Base-by-base conservation (phyloP, 2,888 invertebrate species). In the Poecilobothrus nobilitatus region DNA sequence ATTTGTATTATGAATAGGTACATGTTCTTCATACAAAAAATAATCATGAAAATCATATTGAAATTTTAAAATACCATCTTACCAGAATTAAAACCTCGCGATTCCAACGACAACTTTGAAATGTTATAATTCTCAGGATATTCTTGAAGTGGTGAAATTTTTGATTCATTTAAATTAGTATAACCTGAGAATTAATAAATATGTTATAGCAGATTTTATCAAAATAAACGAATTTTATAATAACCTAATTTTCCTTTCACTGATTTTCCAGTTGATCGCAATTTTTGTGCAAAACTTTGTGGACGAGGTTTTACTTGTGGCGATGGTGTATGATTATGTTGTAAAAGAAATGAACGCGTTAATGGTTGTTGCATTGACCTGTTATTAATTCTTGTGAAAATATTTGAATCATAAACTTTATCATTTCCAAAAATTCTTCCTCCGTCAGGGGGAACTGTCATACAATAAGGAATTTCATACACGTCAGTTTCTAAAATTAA, bases 211-310 rank as follows among this genome's bases (percentile, higher is more conserved):
- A n/a, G n/a, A n/a, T n/a, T n/a, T n/a, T n/a, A n/a, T n/a, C n/a
- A n/a, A n/a, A n/a, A n/a, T n/a, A n/a, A n/a, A n/a, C n/a, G n/a
- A 76, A 67, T 34, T 27, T 34, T 63, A 65, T 20, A 63, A 22
- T 53, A 72, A 75, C 76, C 81, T 68, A 87, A 77, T 75, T 86
- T 86, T 1, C 88, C 92, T 77, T 91, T 91, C 0, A 92, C 92
- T 65, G 89, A 91, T 80, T 92, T 92, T 27, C 92, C 90, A 0
- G 93, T 94, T 12, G 92, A 91, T 41, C 93, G 84, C 41, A 94
- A 82, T 77, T 94, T 92, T 80, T 94, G 94, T 0, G 94, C 94
- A 78, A 95, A 92, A 74, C 92, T 93, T 80, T 94, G 93, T 0
- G 94, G 94, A 0, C 94, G 81, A 69, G 82, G 79, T 74, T 82